Base-by-base conservation (phyloP, 2,797 vertebrate species). In the Typhlichthys eigenmanni region DNA sequence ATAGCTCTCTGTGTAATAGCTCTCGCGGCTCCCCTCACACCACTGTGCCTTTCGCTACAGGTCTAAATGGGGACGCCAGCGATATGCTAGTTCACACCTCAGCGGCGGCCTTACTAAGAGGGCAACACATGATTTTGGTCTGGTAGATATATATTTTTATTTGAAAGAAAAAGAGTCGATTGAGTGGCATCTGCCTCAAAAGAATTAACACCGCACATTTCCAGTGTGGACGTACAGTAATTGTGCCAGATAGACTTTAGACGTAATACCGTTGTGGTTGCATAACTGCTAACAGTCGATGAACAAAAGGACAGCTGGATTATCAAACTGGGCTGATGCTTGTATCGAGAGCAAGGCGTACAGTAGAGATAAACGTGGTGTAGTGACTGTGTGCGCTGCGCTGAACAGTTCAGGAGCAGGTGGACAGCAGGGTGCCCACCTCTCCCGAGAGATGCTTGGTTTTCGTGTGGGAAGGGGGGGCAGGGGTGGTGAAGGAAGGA, bases 401-500 rank as follows among this genome's bases (percentile, higher is more conserved):
- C 86, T 88, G 73, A 80, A 86, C 85, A 82, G 79, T 85, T 90
- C 90, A 91, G 92, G 90, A 91, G 88, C 77, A 90, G 82, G 85
- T 87, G 86, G 89, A 89, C 91, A 92, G 89, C 88, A 10, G 49
- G 53, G 89, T 88, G 89, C 91, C 90, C 88, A 84, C 88, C 80
- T 88, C 88, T 88, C 86, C 89, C 90, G 90, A 91, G 73, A 80
- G 79, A 78, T 64, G 80, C 88, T 87, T 89, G 81, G 83, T 86
- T 87, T 81, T 54, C 2, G 79, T 88, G 90, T 78, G 89, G 85
- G 81, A 79, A 24, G 24, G 89, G 85, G 87, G 89, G 88, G 89
- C 91, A 90, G 87, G 90, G 74, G 89, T 86, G 81, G 79, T 89
- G 86, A 87, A 88, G 87, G 89, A 91, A 90, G 87, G 89, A 88